Percentiles rank a stretch among this genome's conserved stretches.
Evolutionary conservation across 2,113 vertebrate genomes (phyloP).

Genomic region (Dasyornis broadbenti): DNA sequence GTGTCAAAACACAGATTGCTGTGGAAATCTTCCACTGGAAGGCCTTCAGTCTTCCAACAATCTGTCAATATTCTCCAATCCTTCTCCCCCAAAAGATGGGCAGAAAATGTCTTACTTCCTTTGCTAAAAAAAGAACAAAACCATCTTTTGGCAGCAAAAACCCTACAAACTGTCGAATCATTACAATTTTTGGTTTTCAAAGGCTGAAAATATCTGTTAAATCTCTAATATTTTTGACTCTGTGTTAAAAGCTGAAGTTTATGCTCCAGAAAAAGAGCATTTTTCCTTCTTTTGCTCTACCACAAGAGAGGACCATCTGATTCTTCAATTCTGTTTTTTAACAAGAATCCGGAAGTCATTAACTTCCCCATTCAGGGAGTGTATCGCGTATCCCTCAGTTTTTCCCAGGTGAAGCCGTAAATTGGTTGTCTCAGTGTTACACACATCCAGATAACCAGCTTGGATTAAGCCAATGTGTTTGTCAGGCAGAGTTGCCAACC

Average conservation of each 20-base stretch:
- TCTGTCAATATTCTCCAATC: background rate
- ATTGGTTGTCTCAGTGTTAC: background rate
- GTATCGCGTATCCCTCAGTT: background rate
- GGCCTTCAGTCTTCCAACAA: background rate
- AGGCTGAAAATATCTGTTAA: background rate
- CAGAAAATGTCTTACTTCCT: background rate
- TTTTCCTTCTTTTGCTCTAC: background rate
- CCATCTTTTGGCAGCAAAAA: background rate
- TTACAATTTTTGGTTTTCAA: background rate
- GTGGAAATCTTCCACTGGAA: background rate
- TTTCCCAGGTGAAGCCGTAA: background rate
- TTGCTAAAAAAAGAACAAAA: background rate
- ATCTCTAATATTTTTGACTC: background rate
- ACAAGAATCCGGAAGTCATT: background rate
- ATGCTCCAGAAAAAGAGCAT: background rate
- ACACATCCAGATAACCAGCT: background rate
- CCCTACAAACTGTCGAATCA: accelerated
- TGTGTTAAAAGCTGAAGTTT: background rate
- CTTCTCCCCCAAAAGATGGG: background rate
- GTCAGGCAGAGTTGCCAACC: background rate
- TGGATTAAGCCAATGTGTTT: background rate
- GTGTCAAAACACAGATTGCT: background rate
- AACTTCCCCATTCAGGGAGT: background rate
- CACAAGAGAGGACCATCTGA: background rate
- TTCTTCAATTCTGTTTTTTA: background rate